Conservation (phyloP, 2,888 invertebrate species). For the Cephus pulcher region DNA sequence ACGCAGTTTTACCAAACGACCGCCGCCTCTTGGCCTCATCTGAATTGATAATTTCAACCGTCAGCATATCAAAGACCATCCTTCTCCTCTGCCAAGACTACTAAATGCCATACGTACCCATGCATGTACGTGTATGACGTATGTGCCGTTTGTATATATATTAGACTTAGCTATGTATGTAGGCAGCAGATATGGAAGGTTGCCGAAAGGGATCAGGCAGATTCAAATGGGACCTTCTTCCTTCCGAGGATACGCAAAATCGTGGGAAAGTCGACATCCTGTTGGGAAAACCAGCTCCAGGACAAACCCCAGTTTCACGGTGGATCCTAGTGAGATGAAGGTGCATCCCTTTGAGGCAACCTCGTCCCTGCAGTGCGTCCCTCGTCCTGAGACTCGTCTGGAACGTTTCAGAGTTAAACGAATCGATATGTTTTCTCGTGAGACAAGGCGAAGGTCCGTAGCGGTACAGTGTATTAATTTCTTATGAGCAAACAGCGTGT, state of each 20-base stretch:
- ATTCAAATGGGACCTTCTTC: constrained; percentile 50
- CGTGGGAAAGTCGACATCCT: constrained; percentile 48
- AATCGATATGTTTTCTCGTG: not conserved
- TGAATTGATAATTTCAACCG: constrained; percentile 65
- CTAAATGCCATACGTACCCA: not conserved
- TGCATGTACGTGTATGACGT: not conserved
- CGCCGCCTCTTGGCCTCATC: constrained; percentile 52
- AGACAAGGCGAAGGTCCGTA: not conserved
- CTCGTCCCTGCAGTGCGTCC: not conserved
- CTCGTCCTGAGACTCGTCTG: not conserved
- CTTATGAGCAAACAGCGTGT: not conserved
- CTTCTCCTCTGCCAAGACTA: constrained; percentile 18
- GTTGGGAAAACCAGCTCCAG: constrained; percentile 22
- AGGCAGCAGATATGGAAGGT: not conserved
- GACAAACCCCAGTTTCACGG: constrained; percentile 23
- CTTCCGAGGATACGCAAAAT: constrained; percentile 34
- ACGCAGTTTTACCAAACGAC: constrained; percentile 64
- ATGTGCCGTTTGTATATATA: not conserved
- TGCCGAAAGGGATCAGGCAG: constrained; percentile 28
- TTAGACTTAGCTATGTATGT: not conserved
- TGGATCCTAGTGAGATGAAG: not conserved
- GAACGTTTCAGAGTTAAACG: not conserved
- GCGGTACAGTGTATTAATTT: not conserved
- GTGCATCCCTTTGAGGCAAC: not conserved
- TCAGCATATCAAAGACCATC: constrained; percentile 65